These are phyloP conservation scores for Mechanitis messenoides DNA, from an alignment of 2,888 invertebrate species.

Conservation along the genomic window DNA sequence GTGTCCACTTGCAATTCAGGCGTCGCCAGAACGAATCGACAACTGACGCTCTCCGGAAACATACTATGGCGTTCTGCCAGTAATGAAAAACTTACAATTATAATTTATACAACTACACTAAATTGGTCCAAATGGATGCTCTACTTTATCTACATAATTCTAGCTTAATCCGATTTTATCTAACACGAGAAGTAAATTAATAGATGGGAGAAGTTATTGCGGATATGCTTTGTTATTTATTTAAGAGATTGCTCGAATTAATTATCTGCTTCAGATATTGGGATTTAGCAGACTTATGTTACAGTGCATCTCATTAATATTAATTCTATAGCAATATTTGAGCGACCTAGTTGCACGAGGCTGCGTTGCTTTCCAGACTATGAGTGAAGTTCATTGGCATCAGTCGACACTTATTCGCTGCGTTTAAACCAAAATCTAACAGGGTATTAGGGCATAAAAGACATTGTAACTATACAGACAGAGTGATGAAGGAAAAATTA, in stretches of 20 bases:
- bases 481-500: too few species aligned
- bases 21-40: constrained; percentile 60
- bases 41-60: constrained; percentile 60
- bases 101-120: constrained; percentile 7
- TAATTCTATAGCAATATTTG: constrained; percentile 53
- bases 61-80: constrained; percentile 66
- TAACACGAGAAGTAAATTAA: constrained; percentile 38
- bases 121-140: constrained; percentile 25
- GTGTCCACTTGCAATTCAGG: constrained; percentile 59
- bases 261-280: constrained; percentile 4
- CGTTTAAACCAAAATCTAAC: constrained; percentile 57
- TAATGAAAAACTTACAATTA: constrained; percentile 38
- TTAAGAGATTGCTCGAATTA: not conserved
- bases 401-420: constrained; percentile 39
- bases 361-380: constrained; percentile 63
- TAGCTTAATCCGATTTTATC: constrained; percentile 27
- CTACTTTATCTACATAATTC: constrained; percentile 24
- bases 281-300: constrained; percentile 30
- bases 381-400: constrained; percentile 69
- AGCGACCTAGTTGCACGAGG: constrained; percentile 61
- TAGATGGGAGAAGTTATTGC: constrained; percentile 53
- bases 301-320: constrained; percentile 30
- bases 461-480: not conserved
- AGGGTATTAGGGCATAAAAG: constrained; percentile 33
- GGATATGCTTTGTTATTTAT: constrained; percentile 8